phyloP scores from a whole-genome alignment of 2,113 vertebrate species.

The Formicarius rufipectus region DNA sequence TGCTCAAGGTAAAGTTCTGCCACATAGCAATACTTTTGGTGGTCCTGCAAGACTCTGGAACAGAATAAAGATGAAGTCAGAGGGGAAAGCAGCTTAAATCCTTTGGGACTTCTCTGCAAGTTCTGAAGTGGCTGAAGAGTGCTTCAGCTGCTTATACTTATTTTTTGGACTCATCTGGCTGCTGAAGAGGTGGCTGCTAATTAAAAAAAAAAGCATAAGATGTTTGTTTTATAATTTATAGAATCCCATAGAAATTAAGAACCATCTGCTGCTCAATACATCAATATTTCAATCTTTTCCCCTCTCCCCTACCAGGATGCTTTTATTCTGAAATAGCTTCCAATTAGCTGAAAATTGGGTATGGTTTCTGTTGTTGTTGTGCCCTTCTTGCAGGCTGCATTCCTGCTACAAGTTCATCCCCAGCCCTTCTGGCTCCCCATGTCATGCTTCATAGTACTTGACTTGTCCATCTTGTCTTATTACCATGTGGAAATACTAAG shows the following conservation, averaged over 20 bases:
- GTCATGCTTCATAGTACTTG: neutral
- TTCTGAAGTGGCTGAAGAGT: slow-evolving; percentile 14
- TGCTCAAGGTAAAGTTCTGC: neutral
- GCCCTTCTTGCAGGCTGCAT: neutral
- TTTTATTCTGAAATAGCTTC: slow-evolving; percentile 61
- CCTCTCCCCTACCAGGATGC: slow-evolving; percentile 16
- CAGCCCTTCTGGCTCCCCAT: neutral
- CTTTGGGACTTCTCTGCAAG: neutral
- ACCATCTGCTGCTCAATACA: slow-evolving; percentile 62
- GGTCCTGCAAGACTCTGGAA: neutral
- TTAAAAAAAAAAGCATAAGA: neutral
- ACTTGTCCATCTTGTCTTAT: neutral
- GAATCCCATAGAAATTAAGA: slow-evolving; percentile 52
- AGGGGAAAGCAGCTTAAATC: neutral
- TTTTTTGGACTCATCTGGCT: slow-evolving; percentile 19
- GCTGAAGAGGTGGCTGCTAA: slow-evolving; percentile 8
- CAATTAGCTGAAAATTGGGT: slow-evolving; percentile 46
- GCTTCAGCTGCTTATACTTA: neutral
- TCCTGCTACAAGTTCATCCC: neutral
- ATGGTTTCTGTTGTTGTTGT: neutral
- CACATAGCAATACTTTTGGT: neutral
- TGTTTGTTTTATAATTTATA: slow-evolving; percentile 70
- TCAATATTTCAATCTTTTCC: slow-evolving; percentile 57
- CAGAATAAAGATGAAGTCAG: neutral
- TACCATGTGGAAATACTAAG: neutral